These are phyloP conservation scores for Watsonalla binaria DNA, from an alignment of 2,888 invertebrate species.

Conservation along the genomic window DNA sequence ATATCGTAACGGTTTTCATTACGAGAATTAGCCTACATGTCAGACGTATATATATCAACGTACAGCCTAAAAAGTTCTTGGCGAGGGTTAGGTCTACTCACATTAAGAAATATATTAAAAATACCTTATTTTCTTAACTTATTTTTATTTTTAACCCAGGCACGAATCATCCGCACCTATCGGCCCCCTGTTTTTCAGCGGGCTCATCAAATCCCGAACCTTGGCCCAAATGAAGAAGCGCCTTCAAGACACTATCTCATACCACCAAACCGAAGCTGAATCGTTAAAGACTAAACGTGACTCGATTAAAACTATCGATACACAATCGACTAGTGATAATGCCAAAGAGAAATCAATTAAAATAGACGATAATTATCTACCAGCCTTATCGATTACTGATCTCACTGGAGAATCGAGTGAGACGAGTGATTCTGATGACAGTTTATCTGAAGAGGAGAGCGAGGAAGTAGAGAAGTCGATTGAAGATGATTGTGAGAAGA, in stretches of 20 bases:
- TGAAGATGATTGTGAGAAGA: constrained; percentile 17
- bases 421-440: constrained; percentile 29
- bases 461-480: constrained; percentile 13
- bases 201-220: constrained; percentile 57
- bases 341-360: constrained; percentile 12
- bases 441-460: constrained; percentile 15
- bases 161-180: constrained; percentile 38
- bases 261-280: constrained; percentile 46
- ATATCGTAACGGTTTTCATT: too few species aligned
- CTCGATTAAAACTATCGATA: constrained; percentile 8
- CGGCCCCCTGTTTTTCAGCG: constrained; percentile 67
- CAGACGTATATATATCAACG: too few species aligned
- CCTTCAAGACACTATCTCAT: constrained; percentile 45
- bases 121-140: too few species aligned
- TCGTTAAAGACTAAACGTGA: constrained; percentile 21
- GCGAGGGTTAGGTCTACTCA: too few species aligned
- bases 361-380: constrained; percentile 32
- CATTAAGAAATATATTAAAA: too few species aligned
- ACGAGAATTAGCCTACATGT: too few species aligned
- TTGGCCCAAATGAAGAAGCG: constrained; percentile 51
- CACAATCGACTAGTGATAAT: constrained; percentile 12
- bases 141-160: constrained; percentile 19
- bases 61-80: too few species aligned
- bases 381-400: constrained; percentile 42
- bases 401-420: constrained; percentile 39